Evolutionary conservation across 92 coral and sea anemone species (phyloP), one percentile per base, ranked within the genome.

Genomic region (Epizoanthus fatuus): DNA sequence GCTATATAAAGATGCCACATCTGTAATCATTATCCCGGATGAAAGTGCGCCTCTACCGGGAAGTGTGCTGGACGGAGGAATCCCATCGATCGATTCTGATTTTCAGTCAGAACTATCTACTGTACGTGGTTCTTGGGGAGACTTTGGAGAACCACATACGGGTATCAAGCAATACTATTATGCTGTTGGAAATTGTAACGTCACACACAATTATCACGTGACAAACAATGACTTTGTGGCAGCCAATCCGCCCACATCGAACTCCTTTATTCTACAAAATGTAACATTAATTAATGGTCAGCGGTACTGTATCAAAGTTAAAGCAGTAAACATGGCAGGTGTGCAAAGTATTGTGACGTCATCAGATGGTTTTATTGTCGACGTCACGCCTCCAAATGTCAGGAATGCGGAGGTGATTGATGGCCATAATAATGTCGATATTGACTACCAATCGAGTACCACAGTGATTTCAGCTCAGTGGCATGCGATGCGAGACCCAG

Each of bases 281-380:
- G 69, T 88, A 25, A 89, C 84, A 25, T 93, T 97, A n/a, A 93
- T 91, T 35, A 97, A 93, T 37, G 99, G 99, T 17, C 99, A 97
- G 69, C 87, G 94, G 62, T 97, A 97, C 63, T 97, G 99, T 54
- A 86, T 94, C 56, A 97, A 97, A 80, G 84, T 97, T 60, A 93
- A 97, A 79, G 99, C 99, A 4, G 85, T 85, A 29, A 97, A 97
- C 88, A 86, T 84, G 80, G 99, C 99, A 4, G 98, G 98, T 0
- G 84, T 97, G 85, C 86, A 81, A 39, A 93, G 97, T 71, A 47
- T 73, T 19, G 94, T 91, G 74, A 87, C 86, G n/a, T 92, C 98
- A 49, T 95, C 99, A 19, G 87, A 95, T 73, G 99, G 99, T 40
- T 95, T 97, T 59, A 72, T 87, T 13, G 97, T 86, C 13, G 99